These are phyloP conservation scores for Phrynocephalus forsythii DNA, from an alignment of 2,797 vertebrate genomes.

Conservation along the genomic window DNA sequence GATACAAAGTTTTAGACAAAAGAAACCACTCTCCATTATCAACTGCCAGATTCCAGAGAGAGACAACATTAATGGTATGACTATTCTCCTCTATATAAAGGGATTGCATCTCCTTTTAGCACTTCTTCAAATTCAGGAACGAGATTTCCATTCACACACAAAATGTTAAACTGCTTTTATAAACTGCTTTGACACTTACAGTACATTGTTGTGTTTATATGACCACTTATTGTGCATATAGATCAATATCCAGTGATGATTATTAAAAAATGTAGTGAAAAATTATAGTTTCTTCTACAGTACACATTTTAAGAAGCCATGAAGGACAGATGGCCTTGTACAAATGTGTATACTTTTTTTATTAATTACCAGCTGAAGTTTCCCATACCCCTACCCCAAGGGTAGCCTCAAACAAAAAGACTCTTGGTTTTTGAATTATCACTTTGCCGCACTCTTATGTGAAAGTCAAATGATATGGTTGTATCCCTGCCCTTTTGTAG, in stretches of 20 bases:
- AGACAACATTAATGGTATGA: background rate
- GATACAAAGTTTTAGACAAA: background rate
- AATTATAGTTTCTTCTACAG: constrained; percentile 35
- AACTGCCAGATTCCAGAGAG: background rate
- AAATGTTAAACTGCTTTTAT: constrained; percentile 40
- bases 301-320: constrained; percentile 70
- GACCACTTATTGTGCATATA: constrained; percentile 59
- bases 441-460: constrained; percentile 48
- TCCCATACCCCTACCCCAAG: constrained; percentile 57
- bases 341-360: constrained; percentile 67
- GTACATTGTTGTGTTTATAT: constrained; percentile 40
- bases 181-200: constrained; percentile 48
- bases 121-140: background rate
- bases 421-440: constrained; percentile 56
- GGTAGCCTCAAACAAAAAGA: constrained; percentile 45
- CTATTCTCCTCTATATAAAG: background rate
- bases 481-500: constrained; percentile 54
- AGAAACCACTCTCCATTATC: background rate
- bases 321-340: constrained; percentile 61
- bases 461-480: constrained; percentile 47
- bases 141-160: background rate
- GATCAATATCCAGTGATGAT: constrained; percentile 42
- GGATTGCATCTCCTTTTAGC: background rate
- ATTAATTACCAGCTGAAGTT: constrained; percentile 58
- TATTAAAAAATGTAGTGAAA: constrained; percentile 33